phyloP scores from a whole-genome alignment of 2,888 invertebrate genomes.

The Pocota personata region DNA sequence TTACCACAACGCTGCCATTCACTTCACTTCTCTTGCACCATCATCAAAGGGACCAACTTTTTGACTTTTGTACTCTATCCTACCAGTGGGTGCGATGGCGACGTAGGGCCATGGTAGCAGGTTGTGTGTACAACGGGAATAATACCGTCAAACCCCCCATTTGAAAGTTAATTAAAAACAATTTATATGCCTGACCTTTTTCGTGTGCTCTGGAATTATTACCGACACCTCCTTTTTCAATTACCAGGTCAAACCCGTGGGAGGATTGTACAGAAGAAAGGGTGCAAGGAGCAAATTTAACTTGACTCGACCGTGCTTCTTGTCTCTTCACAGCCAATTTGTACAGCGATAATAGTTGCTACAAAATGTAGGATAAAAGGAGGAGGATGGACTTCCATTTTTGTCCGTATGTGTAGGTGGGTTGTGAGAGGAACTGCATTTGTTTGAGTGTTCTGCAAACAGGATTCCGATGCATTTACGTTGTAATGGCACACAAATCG shows the following conservation, averaged over 20 bases:
- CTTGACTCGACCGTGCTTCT: slow-evolving; percentile 12
- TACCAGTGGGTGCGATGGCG: too few relatives aligned
- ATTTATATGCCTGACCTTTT: slow-evolving; percentile 63
- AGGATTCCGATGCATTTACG: slow-evolving; percentile 52
- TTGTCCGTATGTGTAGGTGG: background rate
- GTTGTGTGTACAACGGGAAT: too few relatives aligned
- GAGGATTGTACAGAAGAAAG: background rate
- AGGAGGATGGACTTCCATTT: background rate
- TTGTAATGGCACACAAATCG: slow-evolving; percentile 41
- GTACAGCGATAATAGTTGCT: slow-evolving; percentile 2
- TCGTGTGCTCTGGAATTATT: slow-evolving; percentile 44
- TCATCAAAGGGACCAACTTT: slow-evolving; percentile 52
- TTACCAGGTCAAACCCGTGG: slow-evolving; percentile 32
- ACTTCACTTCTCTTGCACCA: slow-evolving; percentile 33
- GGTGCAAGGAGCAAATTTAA: slow-evolving; percentile 6
- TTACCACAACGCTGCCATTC: slow-evolving; percentile 55
- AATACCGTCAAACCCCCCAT: slow-evolving; percentile 56
- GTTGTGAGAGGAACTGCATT: slow-evolving; percentile 26
- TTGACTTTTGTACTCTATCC: slow-evolving; percentile 21
- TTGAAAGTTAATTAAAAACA: slow-evolving; percentile 69
- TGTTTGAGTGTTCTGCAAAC: slow-evolving; percentile 46
- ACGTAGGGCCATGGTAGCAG: too few relatives aligned
- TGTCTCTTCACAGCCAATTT: slow-evolving; percentile 45
- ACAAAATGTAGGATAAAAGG: background rate
- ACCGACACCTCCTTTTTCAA: slow-evolving; percentile 46